These are phyloP conservation scores for Glomeris maerens DNA, from an alignment of 1,140 invertebrate species.

Conservation along the genomic window DNA sequence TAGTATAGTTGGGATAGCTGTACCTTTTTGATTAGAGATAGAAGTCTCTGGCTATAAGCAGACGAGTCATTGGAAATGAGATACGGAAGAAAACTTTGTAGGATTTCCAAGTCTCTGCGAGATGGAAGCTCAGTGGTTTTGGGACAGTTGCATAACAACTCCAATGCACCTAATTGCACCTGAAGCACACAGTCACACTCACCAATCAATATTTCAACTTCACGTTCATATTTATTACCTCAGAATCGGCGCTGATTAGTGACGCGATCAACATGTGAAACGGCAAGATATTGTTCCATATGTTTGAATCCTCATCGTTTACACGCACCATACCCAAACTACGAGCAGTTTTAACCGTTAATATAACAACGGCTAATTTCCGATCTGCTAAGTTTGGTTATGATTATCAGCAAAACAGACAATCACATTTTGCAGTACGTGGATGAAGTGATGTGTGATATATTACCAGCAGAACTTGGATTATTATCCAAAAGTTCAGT, in stretches of 20 bases:
- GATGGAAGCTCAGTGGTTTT: slow-evolving; percentile 53
- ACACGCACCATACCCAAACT: background rate
- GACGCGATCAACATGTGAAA: slow-evolving; percentile 27
- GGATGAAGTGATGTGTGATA: too few species aligned
- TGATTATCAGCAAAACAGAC: too few species aligned
- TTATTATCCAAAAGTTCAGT: slow-evolving; percentile 3
- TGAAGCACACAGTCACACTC: slow-evolving; percentile 18
- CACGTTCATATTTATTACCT: slow-evolving; percentile 24
- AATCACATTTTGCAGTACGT: too few species aligned
- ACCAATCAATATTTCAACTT: background rate
- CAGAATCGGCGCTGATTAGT: slow-evolving; percentile 29
- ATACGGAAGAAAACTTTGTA: slow-evolving; percentile 47
- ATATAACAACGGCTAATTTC: too few species aligned
- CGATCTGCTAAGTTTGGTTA: too few species aligned
- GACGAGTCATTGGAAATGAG: slow-evolving; percentile 58
- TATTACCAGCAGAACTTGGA: too few species aligned
- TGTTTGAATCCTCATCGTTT: background rate
- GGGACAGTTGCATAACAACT: slow-evolving; percentile 54
- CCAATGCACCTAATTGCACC: slow-evolving; percentile 41
- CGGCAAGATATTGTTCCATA: slow-evolving; percentile 30
- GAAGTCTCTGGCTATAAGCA: slow-evolving; percentile 34
- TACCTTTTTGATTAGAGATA: slow-evolving; percentile 36
- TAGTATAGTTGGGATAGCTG: too few species aligned
- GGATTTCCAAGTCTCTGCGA: slow-evolving; percentile 45
- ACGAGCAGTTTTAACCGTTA: slow-evolving; percentile 3